These are phyloP conservation scores for Escarpia spicata DNA, from an alignment of 2,888 invertebrate species.

Conservation along the genomic window DNA sequence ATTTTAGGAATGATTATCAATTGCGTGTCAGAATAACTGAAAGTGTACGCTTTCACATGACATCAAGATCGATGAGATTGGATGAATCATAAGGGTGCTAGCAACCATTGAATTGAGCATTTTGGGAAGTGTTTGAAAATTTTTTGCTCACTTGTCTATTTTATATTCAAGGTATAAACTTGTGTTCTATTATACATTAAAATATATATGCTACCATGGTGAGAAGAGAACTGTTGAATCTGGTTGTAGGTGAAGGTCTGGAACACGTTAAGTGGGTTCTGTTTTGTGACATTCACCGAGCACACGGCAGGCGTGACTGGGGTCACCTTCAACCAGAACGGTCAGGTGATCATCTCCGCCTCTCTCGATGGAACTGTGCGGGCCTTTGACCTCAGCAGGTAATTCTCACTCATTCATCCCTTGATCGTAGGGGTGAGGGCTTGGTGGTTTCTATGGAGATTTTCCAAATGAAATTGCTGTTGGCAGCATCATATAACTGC, in stretches of 20 bases:
- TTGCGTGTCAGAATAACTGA: too few species aligned
- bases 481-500: too few species aligned
- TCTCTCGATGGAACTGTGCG: slow-evolving; percentile 97
- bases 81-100: too few species aligned
- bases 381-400: slow-evolving; percentile 92
- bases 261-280: slow-evolving; percentile 90
- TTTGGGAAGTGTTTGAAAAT: too few species aligned
- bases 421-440: too few species aligned
- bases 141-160: background rate
- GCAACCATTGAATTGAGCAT: too few species aligned
- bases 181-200: background rate
- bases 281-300: slow-evolving; percentile 93
- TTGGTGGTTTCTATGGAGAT: too few species aligned
- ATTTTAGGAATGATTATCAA: too few species aligned
- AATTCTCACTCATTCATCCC: too few species aligned
- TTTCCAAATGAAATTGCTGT: too few species aligned
- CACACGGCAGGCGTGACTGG: slow-evolving; percentile 87
- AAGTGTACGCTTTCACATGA: too few species aligned
- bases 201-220: background rate
- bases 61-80: too few species aligned
- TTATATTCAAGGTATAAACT: background rate
- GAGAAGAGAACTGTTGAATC: background rate
- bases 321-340: slow-evolving; percentile 87
- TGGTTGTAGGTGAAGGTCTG: slow-evolving; percentile 81
- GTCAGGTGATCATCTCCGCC: slow-evolving; percentile 86